Evolutionary conservation across 2,113 vertebrate species (phyloP), one percentile per base, ranked within the genome.

Genomic region (Prunella fulvescens): DNA sequence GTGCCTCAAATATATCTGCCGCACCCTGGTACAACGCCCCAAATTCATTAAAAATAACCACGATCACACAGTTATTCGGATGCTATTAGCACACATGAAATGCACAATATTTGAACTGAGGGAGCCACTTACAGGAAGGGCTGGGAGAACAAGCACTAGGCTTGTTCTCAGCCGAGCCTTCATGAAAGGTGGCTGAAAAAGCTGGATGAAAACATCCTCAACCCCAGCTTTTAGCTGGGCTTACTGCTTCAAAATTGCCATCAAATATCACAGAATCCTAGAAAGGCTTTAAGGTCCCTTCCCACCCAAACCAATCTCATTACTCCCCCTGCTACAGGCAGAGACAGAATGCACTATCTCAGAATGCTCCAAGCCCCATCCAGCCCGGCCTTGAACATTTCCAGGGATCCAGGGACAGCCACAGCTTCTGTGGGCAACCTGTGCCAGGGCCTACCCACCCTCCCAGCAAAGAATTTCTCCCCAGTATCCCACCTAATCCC

Each of bases 51-150:
- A 76, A 86, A 83, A 81, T 33, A 89, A 67, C 39, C 35, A 3
- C 37, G 61, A 83, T 16, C 4, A 1, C 0, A 0, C 20, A 33
- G 44, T 28, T 54, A 20, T 51, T 58, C 8, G 2, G 10, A 47
- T 11, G 1, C n/a, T 16, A 33, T 15, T 40, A 51, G 80, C 19
- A 25, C 48, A 31, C n/a, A 24, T 29, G 16, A 84, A 83, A 56
- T 3, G 6, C 7, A 17, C 22, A 26, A 14, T 12, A 11, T 54
- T 35, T 50, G 2, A 86, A 48, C 8, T 14, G 29, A 70, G 40
- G 39, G 61, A 70, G 53, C 1, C 18, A 6, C 45, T 33, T 12
- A 15, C 8, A 9, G 44, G 35, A 39, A 80, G 29, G 51, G 26
- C 37, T 82, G 57, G 26, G 7, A 13, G 11, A 56, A 47, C 28